Conservation (phyloP, 2,888 invertebrate species). For the Gymnosoma rotundatum region DNA sequence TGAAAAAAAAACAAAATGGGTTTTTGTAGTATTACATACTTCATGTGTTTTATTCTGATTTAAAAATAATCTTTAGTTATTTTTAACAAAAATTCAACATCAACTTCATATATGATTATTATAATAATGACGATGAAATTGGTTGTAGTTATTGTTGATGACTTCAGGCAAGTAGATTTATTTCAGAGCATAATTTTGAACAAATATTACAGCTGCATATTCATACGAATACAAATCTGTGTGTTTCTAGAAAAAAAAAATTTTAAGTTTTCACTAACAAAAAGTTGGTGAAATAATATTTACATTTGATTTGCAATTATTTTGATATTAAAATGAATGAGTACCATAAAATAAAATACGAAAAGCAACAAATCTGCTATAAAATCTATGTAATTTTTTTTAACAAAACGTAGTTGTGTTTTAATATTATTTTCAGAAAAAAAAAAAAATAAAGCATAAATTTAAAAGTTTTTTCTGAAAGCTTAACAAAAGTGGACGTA, state of each 20-base stretch:
- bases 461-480: background rate
- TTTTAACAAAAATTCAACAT: conserved; percentile 25
- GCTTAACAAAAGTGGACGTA: background rate
- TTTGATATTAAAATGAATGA: conserved; percentile 49
- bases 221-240: background rate
- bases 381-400: background rate
- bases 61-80: conserved; percentile 23
- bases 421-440: conserved; percentile 22
- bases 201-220: conserved; percentile 9
- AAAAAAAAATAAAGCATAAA: background rate
- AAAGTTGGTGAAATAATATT: conserved; percentile 66
- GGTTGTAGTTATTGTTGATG: conserved; percentile 38
- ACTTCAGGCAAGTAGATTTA: conserved; percentile 60
- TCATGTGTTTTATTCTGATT: background rate
- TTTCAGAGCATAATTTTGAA: conserved; percentile 45
- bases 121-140: conserved; percentile 38
- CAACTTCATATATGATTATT: conserved; percentile 34
- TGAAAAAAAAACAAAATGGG: conserved; percentile 15
- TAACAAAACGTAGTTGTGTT: background rate
- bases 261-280: conserved; percentile 48
- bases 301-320: conserved; percentile 66
- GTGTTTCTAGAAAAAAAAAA: background rate
- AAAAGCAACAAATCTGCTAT: conserved; percentile 7
- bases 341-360: background rate
- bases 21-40: background rate